A percentile compares a stretch with the other conserved stretches of the same genome.
Evolutionary conservation across 2,888 invertebrate genomes (phyloP).

Genomic region (Danaus chrysippus): DNA sequence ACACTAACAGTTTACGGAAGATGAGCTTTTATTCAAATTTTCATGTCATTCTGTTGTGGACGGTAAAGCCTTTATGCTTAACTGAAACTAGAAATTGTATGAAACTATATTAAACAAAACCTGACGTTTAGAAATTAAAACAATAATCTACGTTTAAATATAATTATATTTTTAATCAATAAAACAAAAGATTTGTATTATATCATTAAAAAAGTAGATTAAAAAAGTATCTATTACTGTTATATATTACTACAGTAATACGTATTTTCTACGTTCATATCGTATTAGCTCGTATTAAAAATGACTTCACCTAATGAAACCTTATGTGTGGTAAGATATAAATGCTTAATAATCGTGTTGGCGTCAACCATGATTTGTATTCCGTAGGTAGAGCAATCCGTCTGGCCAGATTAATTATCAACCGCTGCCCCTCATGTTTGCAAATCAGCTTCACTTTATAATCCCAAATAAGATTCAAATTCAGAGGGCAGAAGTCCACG

Average conservation of each 20-base stretch:
- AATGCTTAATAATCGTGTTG: conserved; percentile 37
- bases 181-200: background rate
- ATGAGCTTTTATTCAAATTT: conserved; percentile 43
- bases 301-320: background rate
- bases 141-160: conserved; percentile 12
- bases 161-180: background rate
- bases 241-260: background rate
- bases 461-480: conserved; percentile 41
- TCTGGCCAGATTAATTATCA: conserved; percentile 76
- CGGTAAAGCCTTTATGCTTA: conserved; percentile 36
- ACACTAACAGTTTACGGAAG: conserved; percentile 31
- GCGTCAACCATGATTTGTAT: conserved; percentile 62
- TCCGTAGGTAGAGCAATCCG: conserved; percentile 62
- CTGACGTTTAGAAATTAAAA: conserved; percentile 6
- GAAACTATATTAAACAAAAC: conserved; percentile 17
- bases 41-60: conserved; percentile 36
- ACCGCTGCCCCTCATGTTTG: conserved; percentile 65
- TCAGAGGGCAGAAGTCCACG: conserved; percentile 18
- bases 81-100: conserved; percentile 41
- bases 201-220: background rate
- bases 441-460: conserved; percentile 67
- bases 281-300: background rate
- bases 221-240: background rate
- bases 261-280: background rate
- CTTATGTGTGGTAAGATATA: conserved; percentile 11